Base-by-base conservation (phyloP, 2,888 invertebrate genomes). In the Pyrrhia umbra region DNA sequence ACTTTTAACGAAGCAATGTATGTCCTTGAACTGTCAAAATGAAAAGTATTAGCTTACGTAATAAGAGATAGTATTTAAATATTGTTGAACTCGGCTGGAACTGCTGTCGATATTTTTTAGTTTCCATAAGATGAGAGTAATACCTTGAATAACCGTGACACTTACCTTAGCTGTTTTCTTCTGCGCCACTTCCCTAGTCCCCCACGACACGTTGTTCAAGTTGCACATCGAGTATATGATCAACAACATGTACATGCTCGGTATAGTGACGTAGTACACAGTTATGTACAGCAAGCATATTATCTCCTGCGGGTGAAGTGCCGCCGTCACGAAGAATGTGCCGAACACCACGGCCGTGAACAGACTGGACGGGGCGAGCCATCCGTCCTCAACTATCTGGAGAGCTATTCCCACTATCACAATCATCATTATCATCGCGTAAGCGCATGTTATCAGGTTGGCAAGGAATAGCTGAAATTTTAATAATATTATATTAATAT, bases 121-220 rank as follows among this genome's bases (percentile, higher is more conserved):
- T n/a, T n/a, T n/a, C n/a, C n/a, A n/a, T n/a, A n/a, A n/a, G n/a
- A n/a, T n/a, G n/a, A n/a, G n/a, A n/a, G n/a, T n/a, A n/a, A n/a
- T n/a, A n/a, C n/a, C n/a, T n/a, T n/a, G n/a, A n/a, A n/a, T n/a
- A n/a, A n/a, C n/a, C n/a, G n/a, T n/a, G n/a, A n/a, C n/a, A 52
- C 69, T 43, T 73, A 93, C 95, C 90, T 94, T 93, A 8, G 79
- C 77, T 27, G 90, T 88, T 65, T 93, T 93, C 83, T 94, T 94
- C 79, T 92, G 91, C 0, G 95, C 95, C 49, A 96, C 97, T 88
- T 99, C 99, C 66, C 99, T 95, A 0, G 99, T 99, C 5, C 99
- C 99, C 99, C 99, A 99, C 1, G 97, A 97, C 3, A 99, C 97
- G 83, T 98, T 97, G 88, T 99, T 98, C 93, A 99, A 95, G 88